phyloP scores from a whole-genome alignment of 37 sponge, comb jelly and placozoan genomes.

The Chondrosia reniformis region DNA sequence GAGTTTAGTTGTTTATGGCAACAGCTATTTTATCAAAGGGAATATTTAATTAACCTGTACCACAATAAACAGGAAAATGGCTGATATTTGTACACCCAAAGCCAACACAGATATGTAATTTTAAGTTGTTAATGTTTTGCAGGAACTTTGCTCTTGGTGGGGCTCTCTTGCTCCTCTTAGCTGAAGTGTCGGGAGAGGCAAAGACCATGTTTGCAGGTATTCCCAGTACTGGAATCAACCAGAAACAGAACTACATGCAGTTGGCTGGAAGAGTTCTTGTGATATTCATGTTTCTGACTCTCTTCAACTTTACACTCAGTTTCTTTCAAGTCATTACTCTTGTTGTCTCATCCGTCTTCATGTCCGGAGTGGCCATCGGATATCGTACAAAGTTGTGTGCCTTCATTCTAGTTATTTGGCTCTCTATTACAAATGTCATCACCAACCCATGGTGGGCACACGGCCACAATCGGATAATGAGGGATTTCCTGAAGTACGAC shows the following conservation, averaged over 20 bases:
- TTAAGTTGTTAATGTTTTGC: neutral
- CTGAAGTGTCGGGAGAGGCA: slow-evolving; percentile 83
- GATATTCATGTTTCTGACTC: slow-evolving; percentile 96
- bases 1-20: no score
- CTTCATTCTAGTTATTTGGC: slow-evolving; percentile 77
- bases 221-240: slow-evolving; percentile 79
- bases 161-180: slow-evolving; percentile 84
- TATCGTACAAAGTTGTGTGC: slow-evolving; percentile 93
- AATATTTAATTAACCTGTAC: no score
- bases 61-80: no score
- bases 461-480: slow-evolving; percentile 62
- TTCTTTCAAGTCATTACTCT: slow-evolving; percentile 63
- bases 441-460: slow-evolving; percentile 91
- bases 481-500: slow-evolving; percentile 97
- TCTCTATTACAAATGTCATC: slow-evolving; percentile 69
- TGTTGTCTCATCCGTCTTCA: slow-evolving; percentile 65
- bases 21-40: no score
- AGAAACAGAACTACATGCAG: slow-evolving; percentile 93
- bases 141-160: slow-evolving; percentile 92
- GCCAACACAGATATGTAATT: no score
- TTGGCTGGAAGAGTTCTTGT: slow-evolving; percentile 92
- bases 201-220: slow-evolving; percentile 99
- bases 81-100: no score
- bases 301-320: slow-evolving; percentile 80
- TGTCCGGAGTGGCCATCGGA: slow-evolving; percentile 86